phyloP scores from a whole-genome alignment of 2,797 vertebrate genomes.

The Pachyuromys duprasi region DNA sequence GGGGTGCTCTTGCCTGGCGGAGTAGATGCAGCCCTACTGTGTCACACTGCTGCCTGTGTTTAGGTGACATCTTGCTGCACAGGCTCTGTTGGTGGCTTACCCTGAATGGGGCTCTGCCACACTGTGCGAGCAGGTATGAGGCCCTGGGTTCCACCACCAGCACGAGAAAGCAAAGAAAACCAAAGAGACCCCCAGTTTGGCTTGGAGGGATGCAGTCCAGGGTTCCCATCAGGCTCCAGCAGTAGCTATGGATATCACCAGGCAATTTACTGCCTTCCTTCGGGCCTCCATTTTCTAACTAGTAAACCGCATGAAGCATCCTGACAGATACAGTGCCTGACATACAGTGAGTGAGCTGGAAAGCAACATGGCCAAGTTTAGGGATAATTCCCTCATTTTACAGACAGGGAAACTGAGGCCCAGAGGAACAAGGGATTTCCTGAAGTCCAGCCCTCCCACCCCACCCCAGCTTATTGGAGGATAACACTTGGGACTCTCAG shows the following conservation, averaged over 20 bases:
- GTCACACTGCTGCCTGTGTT: neutral
- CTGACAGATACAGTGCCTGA: neutral
- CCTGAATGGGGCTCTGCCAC: neutral
- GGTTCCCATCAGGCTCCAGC: neutral
- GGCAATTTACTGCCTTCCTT: neutral
- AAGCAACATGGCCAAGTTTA: neutral
- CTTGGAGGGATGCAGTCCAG: neutral
- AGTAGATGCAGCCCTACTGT: neutral
- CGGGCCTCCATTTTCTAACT: neutral
- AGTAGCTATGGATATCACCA: neutral
- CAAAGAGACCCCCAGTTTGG: neutral
- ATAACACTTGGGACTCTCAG: neutral
- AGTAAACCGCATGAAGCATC: neutral
- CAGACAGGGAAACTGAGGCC: neutral
- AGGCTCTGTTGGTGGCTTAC: neutral
- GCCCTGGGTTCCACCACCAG: neutral
- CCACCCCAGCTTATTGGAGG: neutral
- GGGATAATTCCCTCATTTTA: neutral
- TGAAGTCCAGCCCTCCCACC: too few species aligned
- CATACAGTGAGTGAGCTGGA: neutral
- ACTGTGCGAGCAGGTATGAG: neutral
- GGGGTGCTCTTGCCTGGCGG: neutral
- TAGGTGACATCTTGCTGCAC: neutral
- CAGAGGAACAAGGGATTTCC: neutral
- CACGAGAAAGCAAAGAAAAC: neutral